Evolutionary conservation across 92 coral and sea anemone species (phyloP).

Genomic region (Desmophyllum pertusum): DNA sequence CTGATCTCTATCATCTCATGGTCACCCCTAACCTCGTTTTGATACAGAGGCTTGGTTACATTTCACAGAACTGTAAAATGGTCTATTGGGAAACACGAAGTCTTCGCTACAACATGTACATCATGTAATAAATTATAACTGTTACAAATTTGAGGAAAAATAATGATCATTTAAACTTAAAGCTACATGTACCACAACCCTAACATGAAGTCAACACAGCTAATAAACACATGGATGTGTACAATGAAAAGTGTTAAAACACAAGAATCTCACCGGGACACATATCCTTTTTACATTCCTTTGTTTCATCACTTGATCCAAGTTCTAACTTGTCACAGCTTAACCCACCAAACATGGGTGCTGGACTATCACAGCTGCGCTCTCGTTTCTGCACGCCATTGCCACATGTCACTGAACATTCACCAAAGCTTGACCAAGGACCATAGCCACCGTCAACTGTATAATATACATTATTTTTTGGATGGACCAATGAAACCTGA

Average conservation of each 20-base stretch:
- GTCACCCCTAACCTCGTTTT: no score
- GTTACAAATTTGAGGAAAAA: no score
- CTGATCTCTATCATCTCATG: no score
- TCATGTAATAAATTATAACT: no score
- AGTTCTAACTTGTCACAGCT: conserved; percentile 45
- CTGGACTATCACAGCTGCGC: conserved; percentile 68
- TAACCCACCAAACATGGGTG: conserved; percentile 57
- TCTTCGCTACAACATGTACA: no score
- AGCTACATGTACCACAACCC: not conserved
- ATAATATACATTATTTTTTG: no score
- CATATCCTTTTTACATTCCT: conserved; percentile 44
- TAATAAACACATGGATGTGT: not conserved
- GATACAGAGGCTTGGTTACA: no score
- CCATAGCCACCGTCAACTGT: conserved; percentile 74
- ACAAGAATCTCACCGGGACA: conserved; percentile 62
- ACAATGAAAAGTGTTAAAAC: not conserved
- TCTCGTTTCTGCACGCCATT: conserved; percentile 61
- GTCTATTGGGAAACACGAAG: no score
- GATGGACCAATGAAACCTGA: no score
- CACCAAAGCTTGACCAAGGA: conserved; percentile 61
- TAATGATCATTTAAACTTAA: no score
- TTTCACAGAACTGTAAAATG: no score
- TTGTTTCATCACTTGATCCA: conserved; percentile 57
- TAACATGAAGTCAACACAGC: no score
- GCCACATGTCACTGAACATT: conserved; percentile 70